A percentile compares a stretch with the other conserved stretches of the same genome.
Evolutionary conservation across 2,797 vertebrate genomes (phyloP).

Genomic region (Austrolebias charrua): DNA sequence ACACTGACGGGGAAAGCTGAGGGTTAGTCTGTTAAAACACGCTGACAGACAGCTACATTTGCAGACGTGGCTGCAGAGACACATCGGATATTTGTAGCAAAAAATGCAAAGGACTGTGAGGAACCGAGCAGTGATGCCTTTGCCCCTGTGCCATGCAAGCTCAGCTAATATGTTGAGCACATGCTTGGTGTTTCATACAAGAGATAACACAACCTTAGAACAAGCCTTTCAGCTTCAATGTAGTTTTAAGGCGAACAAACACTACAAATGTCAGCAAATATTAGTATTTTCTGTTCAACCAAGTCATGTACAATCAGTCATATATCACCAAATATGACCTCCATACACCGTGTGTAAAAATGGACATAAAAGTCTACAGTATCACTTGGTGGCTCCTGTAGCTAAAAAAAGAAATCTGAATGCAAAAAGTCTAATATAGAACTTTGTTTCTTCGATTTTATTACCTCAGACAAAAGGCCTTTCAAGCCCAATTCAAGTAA

Average conservation of each 20-base stretch:
- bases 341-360: neutral
- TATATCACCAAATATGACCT: neutral
- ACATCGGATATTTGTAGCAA: conserved; percentile 68
- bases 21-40: conserved; percentile 74
- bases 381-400: neutral
- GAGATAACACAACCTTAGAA: neutral
- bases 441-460: neutral
- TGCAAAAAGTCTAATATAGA: neutral
- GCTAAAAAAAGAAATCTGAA: neutral
- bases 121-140: conserved; percentile 28
- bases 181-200: conserved; percentile 5
- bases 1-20: conserved; percentile 68
- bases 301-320: neutral
- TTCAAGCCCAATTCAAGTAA: no score
- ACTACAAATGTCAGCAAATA: conserved; percentile 3
- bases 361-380: neutral
- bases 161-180: conserved; percentile 8
- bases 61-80: conserved; percentile 57
- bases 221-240: neutral
- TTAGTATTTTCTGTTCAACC: neutral
- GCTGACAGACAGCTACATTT: conserved; percentile 71
- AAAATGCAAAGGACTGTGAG: conserved; percentile 40
- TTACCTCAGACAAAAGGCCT: neutral
- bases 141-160: conserved; percentile 18
- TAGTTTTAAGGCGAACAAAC: neutral